These are phyloP conservation scores for Agonopterix alstromeriana DNA, from an alignment of 2,888 invertebrate genomes.

Conservation along the genomic window DNA sequence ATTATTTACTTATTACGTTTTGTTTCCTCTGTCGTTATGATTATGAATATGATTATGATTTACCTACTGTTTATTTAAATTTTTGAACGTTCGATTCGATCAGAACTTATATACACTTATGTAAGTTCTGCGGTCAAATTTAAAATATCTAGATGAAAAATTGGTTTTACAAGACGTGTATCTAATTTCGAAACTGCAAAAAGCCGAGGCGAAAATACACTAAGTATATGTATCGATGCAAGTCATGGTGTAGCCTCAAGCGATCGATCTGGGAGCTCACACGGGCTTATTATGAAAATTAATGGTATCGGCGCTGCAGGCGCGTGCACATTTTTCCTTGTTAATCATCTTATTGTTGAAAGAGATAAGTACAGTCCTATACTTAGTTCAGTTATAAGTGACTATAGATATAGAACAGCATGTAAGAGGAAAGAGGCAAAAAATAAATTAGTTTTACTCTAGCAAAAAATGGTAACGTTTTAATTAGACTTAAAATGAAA, in stretches of 20 bases:
- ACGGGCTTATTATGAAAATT: slow-evolving; percentile 3
- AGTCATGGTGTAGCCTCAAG: background rate
- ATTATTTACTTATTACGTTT: too few species aligned
- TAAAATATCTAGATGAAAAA: too few species aligned
- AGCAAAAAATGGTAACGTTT: slow-evolving; percentile 55
- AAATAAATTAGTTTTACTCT: slow-evolving; percentile 58
- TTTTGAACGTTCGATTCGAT: too few species aligned
- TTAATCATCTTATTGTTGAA: slow-evolving; percentile 36
- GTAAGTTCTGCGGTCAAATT: too few species aligned
- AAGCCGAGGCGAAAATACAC: too few species aligned
- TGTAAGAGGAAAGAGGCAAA: slow-evolving; percentile 25
- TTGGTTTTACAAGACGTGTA: too few species aligned
- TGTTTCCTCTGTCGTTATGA: too few species aligned
- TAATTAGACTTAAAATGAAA: slow-evolving; percentile 36
- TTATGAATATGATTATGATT: too few species aligned
- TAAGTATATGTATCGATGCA: too few species aligned
- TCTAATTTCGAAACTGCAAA: too few species aligned
- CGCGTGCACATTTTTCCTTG: slow-evolving; percentile 21
- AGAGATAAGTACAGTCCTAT: background rate
- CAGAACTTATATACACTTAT: too few species aligned
- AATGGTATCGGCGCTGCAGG: slow-evolving; percentile 19
- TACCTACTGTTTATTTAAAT: too few species aligned
- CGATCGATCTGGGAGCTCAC: background rate
- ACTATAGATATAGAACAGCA: background rate
- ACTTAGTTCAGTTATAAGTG: background rate